Base-by-base conservation (phyloP, 2,888 invertebrate genomes). In the Brachynemurus nebulosus region DNA sequence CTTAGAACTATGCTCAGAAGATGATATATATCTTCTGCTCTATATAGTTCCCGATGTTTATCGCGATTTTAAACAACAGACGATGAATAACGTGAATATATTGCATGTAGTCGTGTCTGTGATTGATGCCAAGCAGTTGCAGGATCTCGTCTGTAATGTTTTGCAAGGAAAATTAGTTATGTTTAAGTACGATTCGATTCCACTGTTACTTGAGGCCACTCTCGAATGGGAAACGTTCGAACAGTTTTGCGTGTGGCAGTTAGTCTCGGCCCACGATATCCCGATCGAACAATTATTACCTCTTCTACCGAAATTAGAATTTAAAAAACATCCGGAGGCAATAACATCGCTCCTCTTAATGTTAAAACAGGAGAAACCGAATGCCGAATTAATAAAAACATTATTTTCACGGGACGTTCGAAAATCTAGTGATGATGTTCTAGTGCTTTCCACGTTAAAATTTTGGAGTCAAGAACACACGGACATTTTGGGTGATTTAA, bases 201-300 rank as follows among this genome's bases (percentile, higher is more conserved):
- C 78, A 46, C 70, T 77, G 34, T 73, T 88, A 62, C 64, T 88
- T 53, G 83, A 82, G 48, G 80, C 84, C 35, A 95, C 91, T 57
- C 69, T 97, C 45, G 76, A 78, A 45, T 98, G 96, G 91, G 96
- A 97, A 66, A 93, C 95, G 2, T 89, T 93, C 55, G 96, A 97
- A 64, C 97, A 98, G 65, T 84, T 89, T 61, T 95, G 92, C 63
- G 74, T 97, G 37, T 98, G 97, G 97, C 95, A 96, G 65, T 71
- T 98, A 46, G 76, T 96, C 40, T 80, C 85, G 52, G 93, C 93
- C 34, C 96, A 96, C 62, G 89, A 91, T 62, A 85, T 95, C 59
- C 84, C 90, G 43, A 76, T 92, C n/a, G 91, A 92, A 58, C 82
- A 85, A 59, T 80, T 95, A 51, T 67, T 90, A 57, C 83, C 89